These are phyloP conservation scores for Zaprionus obscuricornis DNA, from an alignment of 2,888 invertebrate genomes.

Conservation along the genomic window DNA sequence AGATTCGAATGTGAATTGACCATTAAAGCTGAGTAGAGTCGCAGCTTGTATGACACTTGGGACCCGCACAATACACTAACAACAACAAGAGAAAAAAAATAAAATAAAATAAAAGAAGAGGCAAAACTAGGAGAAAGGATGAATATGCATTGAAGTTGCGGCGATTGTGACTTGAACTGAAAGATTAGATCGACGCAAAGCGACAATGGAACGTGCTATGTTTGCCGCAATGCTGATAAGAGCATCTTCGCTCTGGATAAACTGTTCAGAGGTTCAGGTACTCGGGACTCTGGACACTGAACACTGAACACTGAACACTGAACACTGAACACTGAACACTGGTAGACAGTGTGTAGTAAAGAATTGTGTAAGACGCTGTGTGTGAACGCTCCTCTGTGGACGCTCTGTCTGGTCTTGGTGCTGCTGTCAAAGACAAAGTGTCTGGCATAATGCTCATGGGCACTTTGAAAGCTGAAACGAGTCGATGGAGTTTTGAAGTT, in stretches of 20 bases:
- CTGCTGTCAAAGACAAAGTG: conserved; percentile 74
- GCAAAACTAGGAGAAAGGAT: conserved; percentile 38
- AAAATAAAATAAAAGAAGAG: neutral
- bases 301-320: too few relatives aligned
- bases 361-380: too few relatives aligned
- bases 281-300: neutral
- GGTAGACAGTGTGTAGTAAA: too few relatives aligned
- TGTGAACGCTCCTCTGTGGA: too few relatives aligned
- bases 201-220: conserved; percentile 74
- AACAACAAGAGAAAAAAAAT: neutral
- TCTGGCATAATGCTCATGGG: conserved; percentile 74
- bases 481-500: conserved; percentile 25
- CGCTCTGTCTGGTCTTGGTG: conserved; percentile 6
- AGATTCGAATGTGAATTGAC: conserved; percentile 40
- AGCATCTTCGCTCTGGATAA: conserved; percentile 54
- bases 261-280: conserved; percentile 17
- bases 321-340: too few relatives aligned
- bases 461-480: conserved; percentile 69
- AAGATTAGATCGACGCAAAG: conserved; percentile 64
- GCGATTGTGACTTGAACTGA: conserved; percentile 22
- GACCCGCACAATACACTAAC: neutral
- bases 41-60: conserved; percentile 43
- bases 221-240: conserved; percentile 64
- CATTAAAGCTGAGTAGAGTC: conserved; percentile 44
- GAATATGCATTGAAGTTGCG: conserved; percentile 16